A percentile compares a stretch with the other conserved stretches of the same genome.
Evolutionary conservation across 2,113 vertebrate genomes (phyloP).

Genomic region (Tyrannus savana): DNA sequence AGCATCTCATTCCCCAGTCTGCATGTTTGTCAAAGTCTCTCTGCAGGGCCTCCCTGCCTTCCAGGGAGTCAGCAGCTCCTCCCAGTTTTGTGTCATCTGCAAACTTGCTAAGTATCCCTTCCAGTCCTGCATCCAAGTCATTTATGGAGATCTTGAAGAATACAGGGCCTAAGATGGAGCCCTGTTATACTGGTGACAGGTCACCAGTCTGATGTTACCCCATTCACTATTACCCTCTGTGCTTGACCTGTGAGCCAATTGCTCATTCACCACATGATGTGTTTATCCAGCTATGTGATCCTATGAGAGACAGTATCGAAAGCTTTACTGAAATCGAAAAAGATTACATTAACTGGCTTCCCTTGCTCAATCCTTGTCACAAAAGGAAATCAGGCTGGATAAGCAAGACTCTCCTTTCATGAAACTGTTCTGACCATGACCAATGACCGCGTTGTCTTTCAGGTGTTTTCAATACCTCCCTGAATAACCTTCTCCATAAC

Average conservation of each 20-base stretch:
- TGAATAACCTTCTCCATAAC: not conserved
- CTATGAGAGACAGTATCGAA: not conserved
- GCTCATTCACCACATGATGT: not conserved
- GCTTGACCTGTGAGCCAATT: not conserved
- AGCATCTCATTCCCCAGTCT: not conserved
- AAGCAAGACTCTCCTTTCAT: not conserved
- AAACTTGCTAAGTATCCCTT: not conserved
- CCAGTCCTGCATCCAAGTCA: not conserved
- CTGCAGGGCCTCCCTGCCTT: not conserved
- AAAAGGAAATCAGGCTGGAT: not conserved
- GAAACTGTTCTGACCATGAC: not conserved
- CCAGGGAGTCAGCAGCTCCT: not conserved
- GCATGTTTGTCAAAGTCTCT: not conserved
- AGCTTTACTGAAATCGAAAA: not conserved
- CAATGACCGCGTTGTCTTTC: not conserved
- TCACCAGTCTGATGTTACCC: not conserved
- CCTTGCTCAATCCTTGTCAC: not conserved
- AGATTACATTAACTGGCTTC: not conserved
- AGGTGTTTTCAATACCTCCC: not conserved
- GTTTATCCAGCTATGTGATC: not conserved
- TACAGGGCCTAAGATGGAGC: not conserved
- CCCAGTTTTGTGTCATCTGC: not conserved
- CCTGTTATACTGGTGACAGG: not conserved
- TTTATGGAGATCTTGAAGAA: not conserved
- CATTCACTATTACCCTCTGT: not conserved